Evolutionary conservation across 1,140 invertebrate species (phyloP).

Genomic region (Cecropterus lyciades): DNA sequence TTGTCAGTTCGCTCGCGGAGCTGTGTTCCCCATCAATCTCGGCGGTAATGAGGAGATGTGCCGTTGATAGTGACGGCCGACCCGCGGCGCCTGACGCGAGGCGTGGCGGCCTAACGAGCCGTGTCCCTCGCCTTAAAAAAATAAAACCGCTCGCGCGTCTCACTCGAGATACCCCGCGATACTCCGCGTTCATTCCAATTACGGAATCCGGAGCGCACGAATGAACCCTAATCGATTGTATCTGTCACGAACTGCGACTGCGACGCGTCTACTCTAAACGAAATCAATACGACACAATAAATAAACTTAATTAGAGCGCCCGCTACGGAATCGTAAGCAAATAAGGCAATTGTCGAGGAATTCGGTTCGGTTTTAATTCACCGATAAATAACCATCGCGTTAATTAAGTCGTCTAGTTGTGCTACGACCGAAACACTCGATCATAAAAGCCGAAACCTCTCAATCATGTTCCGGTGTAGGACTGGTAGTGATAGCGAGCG

Average conservation of each 20-base stretch:
- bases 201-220: constrained; percentile 58
- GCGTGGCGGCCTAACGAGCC: constrained; percentile 49
- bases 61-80: constrained; percentile 47
- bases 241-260: constrained; percentile 59
- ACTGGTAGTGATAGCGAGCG: constrained; percentile 33
- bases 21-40: constrained; percentile 43
- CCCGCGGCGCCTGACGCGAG: constrained; percentile 30
- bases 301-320: constrained; percentile 37
- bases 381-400: constrained; percentile 36
- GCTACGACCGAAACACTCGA: constrained; percentile 39
- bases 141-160: constrained; percentile 40
- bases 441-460: constrained; percentile 43
- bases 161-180: constrained; percentile 45
- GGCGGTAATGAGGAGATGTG: constrained; percentile 48
- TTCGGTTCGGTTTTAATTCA: constrained; percentile 31
- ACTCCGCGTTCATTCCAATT: constrained; percentile 57
- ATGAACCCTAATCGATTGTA: constrained; percentile 54
- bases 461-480: constrained; percentile 41
- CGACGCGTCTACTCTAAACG: constrained; percentile 26
- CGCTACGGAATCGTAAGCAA: constrained; percentile 10
- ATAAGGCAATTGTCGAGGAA: constrained; percentile 17
- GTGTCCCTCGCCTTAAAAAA: constrained; percentile 43
- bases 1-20: constrained; percentile 27
- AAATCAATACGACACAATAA: constrained; percentile 36
- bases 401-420: constrained; percentile 38